Evolutionary conservation across 2,797 vertebrate species (phyloP).

Genomic region (Silurus lanzhouensis): DNA sequence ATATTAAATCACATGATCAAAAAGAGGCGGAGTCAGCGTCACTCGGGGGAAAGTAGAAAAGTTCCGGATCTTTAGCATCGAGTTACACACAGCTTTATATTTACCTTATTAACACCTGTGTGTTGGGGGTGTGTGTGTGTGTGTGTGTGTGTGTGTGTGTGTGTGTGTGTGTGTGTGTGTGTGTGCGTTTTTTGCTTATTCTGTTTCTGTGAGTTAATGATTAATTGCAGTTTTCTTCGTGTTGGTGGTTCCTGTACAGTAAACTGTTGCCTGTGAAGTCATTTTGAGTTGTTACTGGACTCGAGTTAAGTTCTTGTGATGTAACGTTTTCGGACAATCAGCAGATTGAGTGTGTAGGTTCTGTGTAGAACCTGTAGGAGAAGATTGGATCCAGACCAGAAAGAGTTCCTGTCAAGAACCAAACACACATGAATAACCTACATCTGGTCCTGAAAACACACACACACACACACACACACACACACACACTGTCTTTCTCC

Average conservation of each 20-base stretch:
- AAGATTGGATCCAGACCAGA: too few species aligned
- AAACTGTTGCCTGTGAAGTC: not conserved
- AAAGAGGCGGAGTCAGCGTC: not conserved
- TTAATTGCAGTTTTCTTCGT: not conserved
- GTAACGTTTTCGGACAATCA: not conserved
- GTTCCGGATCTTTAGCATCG: too few species aligned
- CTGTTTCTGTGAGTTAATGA: not conserved
- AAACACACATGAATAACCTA: too few species aligned
- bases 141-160: too few species aligned
- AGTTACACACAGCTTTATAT: too few species aligned
- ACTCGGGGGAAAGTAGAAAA: too few species aligned
- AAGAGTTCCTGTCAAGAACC: too few species aligned
- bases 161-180: too few species aligned
- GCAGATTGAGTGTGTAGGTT: not conserved
- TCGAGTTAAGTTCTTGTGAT: not conserved
- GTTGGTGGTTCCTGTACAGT: too few species aligned
- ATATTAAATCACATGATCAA: not conserved
- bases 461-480: conserved; percentile 16
- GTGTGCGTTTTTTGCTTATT: not conserved
- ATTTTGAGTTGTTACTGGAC: not conserved
- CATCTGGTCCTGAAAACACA: not conserved
- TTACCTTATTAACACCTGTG: too few species aligned
- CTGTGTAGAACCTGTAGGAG: too few species aligned
- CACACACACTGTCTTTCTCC: not conserved
- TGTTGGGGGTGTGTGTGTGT: too few species aligned